phyloP scores from a whole-genome alignment of 2,113 vertebrate species.

The Phrynocephalus versicolor region DNA sequence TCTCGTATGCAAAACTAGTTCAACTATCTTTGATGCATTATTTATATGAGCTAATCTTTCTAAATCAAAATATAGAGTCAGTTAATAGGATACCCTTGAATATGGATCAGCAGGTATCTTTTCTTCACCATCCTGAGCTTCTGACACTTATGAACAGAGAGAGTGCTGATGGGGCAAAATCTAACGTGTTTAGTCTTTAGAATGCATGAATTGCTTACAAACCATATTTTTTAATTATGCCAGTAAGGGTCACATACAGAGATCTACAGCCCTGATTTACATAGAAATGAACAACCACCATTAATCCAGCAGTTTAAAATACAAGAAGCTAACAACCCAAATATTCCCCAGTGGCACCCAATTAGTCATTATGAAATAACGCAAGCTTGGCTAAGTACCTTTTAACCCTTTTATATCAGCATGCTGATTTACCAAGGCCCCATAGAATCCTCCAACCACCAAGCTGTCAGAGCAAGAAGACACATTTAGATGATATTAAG shows the following conservation, averaged over 20 bases:
- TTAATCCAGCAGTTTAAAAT: conserved; percentile 46
- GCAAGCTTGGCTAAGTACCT: not conserved
- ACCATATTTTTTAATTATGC: conserved; percentile 45
- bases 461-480: not conserved
- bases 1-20: conserved; percentile 31
- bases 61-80: conserved; percentile 43
- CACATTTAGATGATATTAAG: not conserved
- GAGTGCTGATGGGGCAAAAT: conserved; percentile 40
- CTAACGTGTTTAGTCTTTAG: conserved; percentile 41
- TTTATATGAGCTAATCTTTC: conserved; percentile 47
- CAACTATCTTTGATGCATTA: conserved; percentile 22
- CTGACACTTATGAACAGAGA: not conserved
- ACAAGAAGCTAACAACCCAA: conserved; percentile 24
- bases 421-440: not conserved
- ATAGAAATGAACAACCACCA: conserved; percentile 42
- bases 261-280: conserved; percentile 25
- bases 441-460: not conserved
- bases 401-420: conserved; percentile 10
- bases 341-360: conserved; percentile 27
- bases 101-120: conserved; percentile 21
- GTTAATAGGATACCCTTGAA: conserved; percentile 35
- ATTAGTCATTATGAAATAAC: not conserved
- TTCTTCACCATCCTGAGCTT: conserved; percentile 32
- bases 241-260: conserved; percentile 38
- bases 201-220: conserved; percentile 47